Percentiles rank a stretch among this genome's conserved stretches.
phyloP scores from a whole-genome alignment of 2,113 vertebrate genomes.

The Coryphaenoides rupestris region DNA sequence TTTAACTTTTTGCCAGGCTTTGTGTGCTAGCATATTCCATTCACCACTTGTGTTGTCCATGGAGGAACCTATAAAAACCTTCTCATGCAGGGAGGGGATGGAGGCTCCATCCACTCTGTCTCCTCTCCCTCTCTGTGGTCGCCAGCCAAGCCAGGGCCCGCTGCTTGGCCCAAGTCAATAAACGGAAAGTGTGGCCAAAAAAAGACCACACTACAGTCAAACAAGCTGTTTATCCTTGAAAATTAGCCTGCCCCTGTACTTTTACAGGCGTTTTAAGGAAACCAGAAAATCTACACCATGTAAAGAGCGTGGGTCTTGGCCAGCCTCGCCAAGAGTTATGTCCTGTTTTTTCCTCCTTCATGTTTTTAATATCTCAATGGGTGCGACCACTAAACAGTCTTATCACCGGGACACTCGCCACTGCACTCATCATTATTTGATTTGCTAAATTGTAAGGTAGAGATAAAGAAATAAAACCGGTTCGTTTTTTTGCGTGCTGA shows the following conservation, averaged over 20 bases:
- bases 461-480: slow-evolving; percentile 60
- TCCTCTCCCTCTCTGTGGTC: slow-evolving; percentile 38
- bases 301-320: slow-evolving; percentile 55
- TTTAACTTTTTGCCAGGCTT: no score
- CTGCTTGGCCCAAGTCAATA: slow-evolving; percentile 58
- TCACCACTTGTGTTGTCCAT: no score
- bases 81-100: neutral
- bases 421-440: slow-evolving; percentile 65
- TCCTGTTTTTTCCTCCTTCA: slow-evolving; percentile 38
- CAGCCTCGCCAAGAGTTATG: slow-evolving; percentile 33
- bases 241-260: slow-evolving; percentile 64
- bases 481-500: slow-evolving; percentile 43
- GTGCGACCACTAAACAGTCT: slow-evolving; percentile 58
- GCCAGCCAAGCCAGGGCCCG: slow-evolving; percentile 44
- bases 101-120: slow-evolving; percentile 30
- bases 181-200: slow-evolving; percentile 48
- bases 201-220: slow-evolving; percentile 62
- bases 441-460: slow-evolving; percentile 64
- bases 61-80: no score
- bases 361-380: slow-evolving; percentile 60
- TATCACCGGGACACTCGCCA: slow-evolving; percentile 47
- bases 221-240: slow-evolving; percentile 64
- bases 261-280: slow-evolving; percentile 57
- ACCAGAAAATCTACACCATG: slow-evolving; percentile 55
- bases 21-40: no score